Evolutionary conservation across 2,797 vertebrate genomes (phyloP).

Genomic region (Anableps anableps): DNA sequence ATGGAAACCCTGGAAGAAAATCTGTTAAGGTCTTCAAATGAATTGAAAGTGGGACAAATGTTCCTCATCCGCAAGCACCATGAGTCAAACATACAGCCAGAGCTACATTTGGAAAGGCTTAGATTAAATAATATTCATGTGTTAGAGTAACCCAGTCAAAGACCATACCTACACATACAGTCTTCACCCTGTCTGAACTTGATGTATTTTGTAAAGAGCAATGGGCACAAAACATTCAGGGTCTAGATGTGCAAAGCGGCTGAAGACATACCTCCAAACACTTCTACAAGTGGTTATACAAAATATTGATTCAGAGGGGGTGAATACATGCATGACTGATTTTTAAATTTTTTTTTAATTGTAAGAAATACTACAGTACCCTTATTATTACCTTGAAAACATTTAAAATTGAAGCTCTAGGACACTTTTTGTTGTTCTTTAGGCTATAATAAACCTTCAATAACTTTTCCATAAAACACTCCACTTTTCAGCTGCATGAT

Average conservation of each 20-base stretch:
- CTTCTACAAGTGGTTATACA: not conserved
- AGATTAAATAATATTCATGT: not conserved
- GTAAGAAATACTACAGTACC: not conserved
- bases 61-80: not conserved
- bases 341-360: not conserved
- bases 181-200: not conserved
- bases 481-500: conserved; percentile 11
- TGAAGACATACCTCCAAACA: not conserved
- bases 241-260: not conserved
- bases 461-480: conserved; percentile 23
- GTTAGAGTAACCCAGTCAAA: not conserved
- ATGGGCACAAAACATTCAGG: not conserved
- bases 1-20: too few species aligned
- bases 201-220: not conserved
- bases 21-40: too few species aligned
- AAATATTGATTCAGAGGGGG: too few species aligned
- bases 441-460: conserved; percentile 36
- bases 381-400: conserved; percentile 35
- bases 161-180: not conserved
- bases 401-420: conserved; percentile 37
- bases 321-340: not conserved
- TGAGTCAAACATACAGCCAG: not conserved
- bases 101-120: not conserved
- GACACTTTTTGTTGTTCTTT: conserved; percentile 15
- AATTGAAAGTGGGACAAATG: too few species aligned